These are phyloP conservation scores for Zaprionus lineosus DNA, from an alignment of 2,888 invertebrate genomes.

Conservation along the genomic window DNA sequence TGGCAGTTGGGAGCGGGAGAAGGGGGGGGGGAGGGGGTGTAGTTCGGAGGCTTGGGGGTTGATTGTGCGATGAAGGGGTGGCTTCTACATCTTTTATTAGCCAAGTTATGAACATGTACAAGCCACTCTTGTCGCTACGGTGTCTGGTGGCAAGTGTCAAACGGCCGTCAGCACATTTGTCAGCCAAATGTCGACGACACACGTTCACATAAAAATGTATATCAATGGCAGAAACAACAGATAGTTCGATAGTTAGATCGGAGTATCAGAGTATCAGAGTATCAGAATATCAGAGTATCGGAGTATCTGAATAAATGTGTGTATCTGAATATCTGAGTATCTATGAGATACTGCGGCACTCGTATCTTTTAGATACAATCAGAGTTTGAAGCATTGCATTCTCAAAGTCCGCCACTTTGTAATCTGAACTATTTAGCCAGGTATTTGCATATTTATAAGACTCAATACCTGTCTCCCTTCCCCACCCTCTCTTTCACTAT, in stretches of 20 bases:
- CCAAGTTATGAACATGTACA: background rate
- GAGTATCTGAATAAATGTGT: background rate
- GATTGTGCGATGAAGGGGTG: too few species aligned
- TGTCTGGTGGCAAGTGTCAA: slow-evolving; percentile 35
- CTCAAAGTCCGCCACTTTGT: slow-evolving; percentile 33
- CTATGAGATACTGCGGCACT: too few species aligned
- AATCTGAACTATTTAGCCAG: slow-evolving; percentile 64
- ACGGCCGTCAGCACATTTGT: slow-evolving; percentile 57
- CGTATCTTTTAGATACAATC: too few species aligned
- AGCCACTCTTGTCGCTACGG: background rate
- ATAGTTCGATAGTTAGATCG: too few species aligned
- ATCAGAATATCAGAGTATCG: slow-evolving; percentile 11
- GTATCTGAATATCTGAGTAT: slow-evolving; percentile 12
- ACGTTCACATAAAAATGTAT: slow-evolving; percentile 35
- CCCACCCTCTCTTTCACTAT: slow-evolving; percentile 21
- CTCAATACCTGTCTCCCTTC: background rate
- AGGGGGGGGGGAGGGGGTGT: too few species aligned
- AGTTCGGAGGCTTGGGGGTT: too few species aligned
- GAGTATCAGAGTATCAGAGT: background rate
- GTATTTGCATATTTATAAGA: slow-evolving; percentile 69
- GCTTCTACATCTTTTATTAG: too few species aligned
- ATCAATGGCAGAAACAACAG: slow-evolving; percentile 47
- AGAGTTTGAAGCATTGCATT: slow-evolving; percentile 30
- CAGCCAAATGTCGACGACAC: slow-evolving; percentile 62
- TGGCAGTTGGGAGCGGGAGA: too few species aligned